Conservation (phyloP, 2,113 vertebrate species). For the Muntiacus reevesi region DNA sequence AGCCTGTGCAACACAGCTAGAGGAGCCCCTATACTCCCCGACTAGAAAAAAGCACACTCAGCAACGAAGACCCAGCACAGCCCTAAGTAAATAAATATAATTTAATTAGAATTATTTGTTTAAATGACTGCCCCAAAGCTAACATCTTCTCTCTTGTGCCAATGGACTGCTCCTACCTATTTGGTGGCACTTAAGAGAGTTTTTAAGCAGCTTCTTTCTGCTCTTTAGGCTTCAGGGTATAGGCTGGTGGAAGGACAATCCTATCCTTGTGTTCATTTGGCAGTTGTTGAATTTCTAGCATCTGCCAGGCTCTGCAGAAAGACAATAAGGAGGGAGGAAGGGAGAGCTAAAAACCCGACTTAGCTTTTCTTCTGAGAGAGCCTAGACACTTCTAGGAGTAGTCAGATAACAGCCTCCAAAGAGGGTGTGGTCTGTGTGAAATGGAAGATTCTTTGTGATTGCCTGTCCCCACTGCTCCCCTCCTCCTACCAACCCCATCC, state of each 20-base stretch:
- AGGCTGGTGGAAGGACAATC: background rate
- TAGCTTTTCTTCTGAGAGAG: background rate
- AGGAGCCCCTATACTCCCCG: background rate
- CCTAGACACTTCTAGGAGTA: background rate
- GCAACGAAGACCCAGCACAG: background rate
- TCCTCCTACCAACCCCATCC: background rate
- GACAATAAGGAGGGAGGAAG: background rate
- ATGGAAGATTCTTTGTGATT: background rate
- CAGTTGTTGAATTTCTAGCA: background rate
- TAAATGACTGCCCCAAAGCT: background rate
- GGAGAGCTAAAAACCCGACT: background rate
- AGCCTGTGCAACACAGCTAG: background rate
- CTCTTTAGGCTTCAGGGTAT: background rate
- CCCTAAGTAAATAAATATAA: background rate
- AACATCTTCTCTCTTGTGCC: background rate
- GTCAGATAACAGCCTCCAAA: background rate
- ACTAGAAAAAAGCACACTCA: background rate
- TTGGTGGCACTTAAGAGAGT: background rate
- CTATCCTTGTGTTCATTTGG: background rate
- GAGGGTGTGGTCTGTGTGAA: background rate
- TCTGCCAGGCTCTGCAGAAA: background rate
- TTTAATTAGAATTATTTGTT: background rate
- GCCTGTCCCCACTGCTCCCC: background rate
- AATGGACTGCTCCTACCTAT: background rate
- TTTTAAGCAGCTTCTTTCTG: background rate